These are phyloP conservation scores for Drosophila planitibia DNA, from an alignment of 2,888 invertebrate genomes.

Conservation along the genomic window DNA sequence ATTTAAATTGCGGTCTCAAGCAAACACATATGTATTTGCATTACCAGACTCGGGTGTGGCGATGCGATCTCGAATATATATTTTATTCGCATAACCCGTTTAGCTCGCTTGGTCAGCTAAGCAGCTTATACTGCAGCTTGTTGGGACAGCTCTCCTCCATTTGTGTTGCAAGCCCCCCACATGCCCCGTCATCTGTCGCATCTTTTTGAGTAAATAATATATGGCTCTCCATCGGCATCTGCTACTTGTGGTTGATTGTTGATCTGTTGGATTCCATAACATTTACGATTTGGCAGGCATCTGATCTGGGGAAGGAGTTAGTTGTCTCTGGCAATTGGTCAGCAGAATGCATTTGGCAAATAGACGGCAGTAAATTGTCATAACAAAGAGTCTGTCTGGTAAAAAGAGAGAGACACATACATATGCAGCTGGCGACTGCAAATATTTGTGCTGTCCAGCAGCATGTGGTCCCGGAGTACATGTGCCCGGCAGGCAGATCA, in stretches of 20 bases:
- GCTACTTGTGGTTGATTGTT: conserved; percentile 50
- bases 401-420: conserved; percentile 4
- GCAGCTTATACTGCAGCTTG: conserved; percentile 65
- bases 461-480: conserved; percentile 65
- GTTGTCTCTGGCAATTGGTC: conserved; percentile 31
- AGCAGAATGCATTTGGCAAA: conserved; percentile 33
- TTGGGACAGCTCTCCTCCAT: neutral
- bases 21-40: conserved; percentile 6
- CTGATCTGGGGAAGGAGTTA: neutral
- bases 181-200: neutral
- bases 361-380: conserved; percentile 53
- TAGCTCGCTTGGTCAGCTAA: conserved; percentile 34
- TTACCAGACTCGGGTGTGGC: conserved; percentile 1
- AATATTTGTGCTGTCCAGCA: conserved; percentile 69
- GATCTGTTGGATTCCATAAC: conserved; percentile 58
- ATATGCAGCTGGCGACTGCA: conserved; percentile 57
- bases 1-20: conserved; percentile 28
- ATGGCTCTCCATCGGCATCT: conserved; percentile 26
- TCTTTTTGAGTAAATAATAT: neutral
- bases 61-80: conserved; percentile 3
- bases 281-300: conserved; percentile 28
- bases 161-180: neutral
- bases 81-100: conserved; percentile 66
- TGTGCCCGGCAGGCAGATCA: conserved; percentile 22
- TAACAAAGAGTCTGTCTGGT: conserved; percentile 44